A percentile compares a stretch with the other conserved stretches of the same genome.
phyloP scores from a whole-genome alignment of 1,140 invertebrate species.

The Cydia strobilella region DNA sequence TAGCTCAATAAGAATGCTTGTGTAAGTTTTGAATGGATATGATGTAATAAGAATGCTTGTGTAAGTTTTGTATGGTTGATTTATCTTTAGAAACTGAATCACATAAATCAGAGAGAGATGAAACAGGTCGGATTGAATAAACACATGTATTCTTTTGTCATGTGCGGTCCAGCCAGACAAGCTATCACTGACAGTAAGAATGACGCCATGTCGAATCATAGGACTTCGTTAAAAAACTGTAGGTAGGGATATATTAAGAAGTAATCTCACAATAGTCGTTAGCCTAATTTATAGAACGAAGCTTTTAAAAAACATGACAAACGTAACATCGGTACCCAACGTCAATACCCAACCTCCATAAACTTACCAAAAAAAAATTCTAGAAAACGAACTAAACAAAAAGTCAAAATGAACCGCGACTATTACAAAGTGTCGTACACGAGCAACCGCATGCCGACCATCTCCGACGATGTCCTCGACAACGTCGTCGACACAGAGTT shows the following conservation, averaged over 20 bases:
- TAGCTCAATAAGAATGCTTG: not conserved
- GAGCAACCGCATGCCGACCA: conserved; percentile 47
- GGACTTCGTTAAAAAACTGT: not conserved
- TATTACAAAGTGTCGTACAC: conserved; percentile 70
- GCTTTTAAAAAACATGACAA: conserved; percentile 13
- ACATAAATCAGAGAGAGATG: too few relatives aligned
- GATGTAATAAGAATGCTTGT: too few relatives aligned
- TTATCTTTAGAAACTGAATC: too few relatives aligned
- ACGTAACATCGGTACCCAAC: conserved; percentile 45
- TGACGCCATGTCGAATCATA: too few relatives aligned
- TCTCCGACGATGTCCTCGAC: conserved; percentile 60
- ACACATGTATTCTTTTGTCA: too few relatives aligned
- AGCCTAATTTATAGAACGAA: not conserved
- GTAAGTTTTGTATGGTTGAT: too few relatives aligned
- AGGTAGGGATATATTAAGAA: not conserved
- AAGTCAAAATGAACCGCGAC: conserved; percentile 67
- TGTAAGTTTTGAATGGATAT: too few relatives aligned
- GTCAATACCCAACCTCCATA: conserved; percentile 32
- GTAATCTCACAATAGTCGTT: not conserved
- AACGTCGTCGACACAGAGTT: conserved; percentile 75
- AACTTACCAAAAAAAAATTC: conserved; percentile 39
- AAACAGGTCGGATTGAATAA: too few relatives aligned
- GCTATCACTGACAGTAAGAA: too few relatives aligned
- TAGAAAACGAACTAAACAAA: conserved; percentile 41
- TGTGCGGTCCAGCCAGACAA: too few relatives aligned